phyloP scores from a whole-genome alignment of 2,797 vertebrate species.

The Melanotaenia parkinsoni region DNA sequence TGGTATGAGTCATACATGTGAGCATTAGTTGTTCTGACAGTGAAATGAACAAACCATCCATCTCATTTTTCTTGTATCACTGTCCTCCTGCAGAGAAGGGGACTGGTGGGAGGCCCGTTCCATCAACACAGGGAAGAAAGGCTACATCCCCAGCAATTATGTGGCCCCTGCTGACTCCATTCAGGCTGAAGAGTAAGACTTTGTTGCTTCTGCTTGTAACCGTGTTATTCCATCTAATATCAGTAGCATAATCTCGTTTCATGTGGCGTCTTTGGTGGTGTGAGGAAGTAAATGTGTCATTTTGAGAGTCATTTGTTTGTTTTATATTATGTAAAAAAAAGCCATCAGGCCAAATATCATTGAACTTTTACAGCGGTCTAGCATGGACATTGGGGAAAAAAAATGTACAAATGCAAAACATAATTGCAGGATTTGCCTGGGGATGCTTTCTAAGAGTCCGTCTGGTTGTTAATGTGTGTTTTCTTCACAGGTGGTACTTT shows the following conservation, averaged over 20 bases:
- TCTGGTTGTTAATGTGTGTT: not conserved
- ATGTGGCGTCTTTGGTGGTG: slow-evolving; percentile 14
- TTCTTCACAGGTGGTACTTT: slow-evolving; percentile 92
- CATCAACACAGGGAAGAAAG: slow-evolving; percentile 94
- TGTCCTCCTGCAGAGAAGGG: slow-evolving; percentile 86
- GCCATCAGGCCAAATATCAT: not conserved
- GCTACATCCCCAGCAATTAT: slow-evolving; percentile 98
- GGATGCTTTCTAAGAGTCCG: not conserved
- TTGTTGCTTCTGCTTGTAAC: slow-evolving; percentile 32
- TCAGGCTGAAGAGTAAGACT: slow-evolving; percentile 96
- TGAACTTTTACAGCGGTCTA: not conserved
- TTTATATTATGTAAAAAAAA: not conserved
- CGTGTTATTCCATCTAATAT: slow-evolving; percentile 45
- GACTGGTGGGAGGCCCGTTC: slow-evolving; percentile 99
- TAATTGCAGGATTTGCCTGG: not conserved
- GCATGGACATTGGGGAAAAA: not conserved
- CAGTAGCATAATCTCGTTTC: slow-evolving; percentile 22
- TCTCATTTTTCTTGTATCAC: slow-evolving; percentile 31
- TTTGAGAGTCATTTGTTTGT: not conserved
- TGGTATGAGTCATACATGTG: slow-evolving; percentile 20
- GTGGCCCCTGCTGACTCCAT: slow-evolving; percentile 97
- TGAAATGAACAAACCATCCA: slow-evolving; percentile 16
- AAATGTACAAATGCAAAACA: not conserved
- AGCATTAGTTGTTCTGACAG: slow-evolving; percentile 9
- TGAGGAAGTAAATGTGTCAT: not conserved